phyloP scores from a whole-genome alignment of 1,140 invertebrate genomes.

The Diorhabda sublineata region DNA sequence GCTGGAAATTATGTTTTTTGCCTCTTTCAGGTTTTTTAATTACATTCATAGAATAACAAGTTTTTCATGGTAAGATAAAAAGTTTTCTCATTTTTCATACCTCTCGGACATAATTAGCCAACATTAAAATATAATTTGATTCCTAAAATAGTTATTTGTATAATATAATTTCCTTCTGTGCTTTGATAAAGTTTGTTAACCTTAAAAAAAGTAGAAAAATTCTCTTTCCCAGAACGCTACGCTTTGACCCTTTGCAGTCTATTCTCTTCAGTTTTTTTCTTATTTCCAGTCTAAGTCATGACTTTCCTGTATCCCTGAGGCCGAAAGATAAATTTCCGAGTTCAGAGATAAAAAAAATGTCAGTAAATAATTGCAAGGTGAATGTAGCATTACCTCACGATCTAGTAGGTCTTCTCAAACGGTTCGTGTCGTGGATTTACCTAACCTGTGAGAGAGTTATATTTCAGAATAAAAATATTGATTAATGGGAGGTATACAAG shows the following conservation, averaged over 20 bases:
- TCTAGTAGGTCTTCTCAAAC: not conserved
- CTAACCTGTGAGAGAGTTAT: not conserved
- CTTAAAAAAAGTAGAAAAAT: not conserved
- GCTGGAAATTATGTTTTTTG: no score
- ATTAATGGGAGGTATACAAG: not conserved
- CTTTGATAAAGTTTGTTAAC: not conserved
- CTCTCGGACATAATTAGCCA: no score
- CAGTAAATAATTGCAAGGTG: conserved; percentile 2
- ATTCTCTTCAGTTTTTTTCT: not conserved
- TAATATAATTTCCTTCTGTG: not conserved
- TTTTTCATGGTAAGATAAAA: no score
- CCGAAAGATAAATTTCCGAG: conserved; percentile 1
- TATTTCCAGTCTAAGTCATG: conserved; percentile 2
- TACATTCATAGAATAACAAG: no score
- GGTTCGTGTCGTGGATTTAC: not conserved
- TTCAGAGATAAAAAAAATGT: conserved; percentile 3
- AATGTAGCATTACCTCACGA: not conserved
- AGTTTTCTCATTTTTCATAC: no score
- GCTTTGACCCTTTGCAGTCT: not conserved
- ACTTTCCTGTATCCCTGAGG: not conserved
- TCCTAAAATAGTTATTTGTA: not conserved
- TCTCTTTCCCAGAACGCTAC: not conserved
- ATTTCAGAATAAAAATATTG: not conserved
- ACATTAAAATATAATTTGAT: no score
- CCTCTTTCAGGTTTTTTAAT: no score